Conservation (phyloP, 2,888 invertebrate genomes). For the Napeogenes inachia region DNA sequence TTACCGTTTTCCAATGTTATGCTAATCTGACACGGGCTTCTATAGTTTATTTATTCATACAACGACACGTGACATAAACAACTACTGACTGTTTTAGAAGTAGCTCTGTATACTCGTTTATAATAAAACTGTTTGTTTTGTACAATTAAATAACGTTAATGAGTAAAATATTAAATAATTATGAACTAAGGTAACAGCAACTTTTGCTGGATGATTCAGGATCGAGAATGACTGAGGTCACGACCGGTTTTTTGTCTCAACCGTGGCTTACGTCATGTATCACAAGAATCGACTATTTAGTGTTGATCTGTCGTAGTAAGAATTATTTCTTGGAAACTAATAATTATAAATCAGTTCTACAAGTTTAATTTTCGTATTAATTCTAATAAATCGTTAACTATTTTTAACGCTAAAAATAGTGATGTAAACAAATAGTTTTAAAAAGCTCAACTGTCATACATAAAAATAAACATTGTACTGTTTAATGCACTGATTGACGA, state of each 20-base stretch:
- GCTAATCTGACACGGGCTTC: constrained; percentile 19
- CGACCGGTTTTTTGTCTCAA: constrained; percentile 64
- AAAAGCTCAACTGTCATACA: neutral
- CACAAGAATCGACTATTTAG: constrained; percentile 41
- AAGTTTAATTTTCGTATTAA: too few species aligned
- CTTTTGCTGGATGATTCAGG: constrained; percentile 52
- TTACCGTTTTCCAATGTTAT: constrained; percentile 24
- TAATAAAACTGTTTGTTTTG: too few species aligned
- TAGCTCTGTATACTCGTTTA: too few species aligned
- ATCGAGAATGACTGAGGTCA: constrained; percentile 63
- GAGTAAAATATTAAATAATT: neutral
- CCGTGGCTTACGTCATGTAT: constrained; percentile 56
- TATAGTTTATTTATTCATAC: constrained; percentile 16
- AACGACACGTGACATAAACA: constrained; percentile 13
- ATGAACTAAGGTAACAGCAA: neutral
- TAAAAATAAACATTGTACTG: constrained; percentile 6
- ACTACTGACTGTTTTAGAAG: constrained; percentile 11
- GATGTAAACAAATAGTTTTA: neutral
- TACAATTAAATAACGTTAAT: too few species aligned
- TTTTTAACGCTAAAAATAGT: neutral
- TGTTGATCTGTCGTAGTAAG: constrained; percentile 3
- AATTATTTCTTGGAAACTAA: neutral
- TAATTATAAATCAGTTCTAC: too few species aligned
- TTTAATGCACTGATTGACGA: constrained; percentile 20
- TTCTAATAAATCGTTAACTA: too few species aligned